Evolutionary conservation across 53 echinoderm and acorn worm genomes (phyloP).

Genomic region (Actinopyga echinites): DNA sequence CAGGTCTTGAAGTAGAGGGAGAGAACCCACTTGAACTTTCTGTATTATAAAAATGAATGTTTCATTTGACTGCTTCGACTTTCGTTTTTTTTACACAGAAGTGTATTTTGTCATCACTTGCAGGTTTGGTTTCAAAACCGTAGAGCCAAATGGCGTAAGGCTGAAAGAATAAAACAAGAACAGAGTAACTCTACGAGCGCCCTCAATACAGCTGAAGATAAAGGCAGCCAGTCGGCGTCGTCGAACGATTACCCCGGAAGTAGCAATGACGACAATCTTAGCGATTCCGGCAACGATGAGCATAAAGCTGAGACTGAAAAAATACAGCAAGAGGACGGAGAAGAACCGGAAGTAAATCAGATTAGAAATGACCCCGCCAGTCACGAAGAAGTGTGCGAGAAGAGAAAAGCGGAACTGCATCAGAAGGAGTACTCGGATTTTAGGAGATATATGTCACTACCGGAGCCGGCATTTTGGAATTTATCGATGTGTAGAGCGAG

Average conservation of each 20-base stretch:
- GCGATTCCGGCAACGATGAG: constrained; percentile 9
- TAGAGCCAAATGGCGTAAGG: constrained; percentile 95
- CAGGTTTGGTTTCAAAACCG: constrained; percentile 99
- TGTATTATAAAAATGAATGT: not conserved
- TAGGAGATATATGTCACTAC: constrained; percentile 21
- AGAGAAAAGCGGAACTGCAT: not conserved
- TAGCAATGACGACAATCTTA: constrained; percentile 6
- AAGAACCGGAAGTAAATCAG: not conserved
- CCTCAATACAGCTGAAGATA: constrained; percentile 42
- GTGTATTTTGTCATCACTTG: not conserved
- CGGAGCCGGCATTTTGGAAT: constrained; percentile 43
- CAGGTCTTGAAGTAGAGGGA: too few species aligned
- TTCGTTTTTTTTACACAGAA: not conserved
- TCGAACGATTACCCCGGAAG: not conserved
- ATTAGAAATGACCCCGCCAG: not conserved
- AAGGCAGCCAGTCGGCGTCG: constrained; percentile 31
- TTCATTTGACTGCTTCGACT: not conserved
- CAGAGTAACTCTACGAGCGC: constrained; percentile 28
- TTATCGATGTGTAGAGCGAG: constrained; percentile 38
- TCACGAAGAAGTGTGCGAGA: not conserved
- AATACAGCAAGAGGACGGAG: not conserved
- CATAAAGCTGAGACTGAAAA: not conserved
- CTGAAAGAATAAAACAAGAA: constrained; percentile 86
- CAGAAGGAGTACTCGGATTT: not conserved
- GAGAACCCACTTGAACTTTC: not conserved